A percentile compares a stretch with the other conserved stretches of the same genome.
These are phyloP conservation scores for Procambarus virginalis DNA, from an alignment of 1,140 invertebrate species.

Conservation along the genomic window DNA sequence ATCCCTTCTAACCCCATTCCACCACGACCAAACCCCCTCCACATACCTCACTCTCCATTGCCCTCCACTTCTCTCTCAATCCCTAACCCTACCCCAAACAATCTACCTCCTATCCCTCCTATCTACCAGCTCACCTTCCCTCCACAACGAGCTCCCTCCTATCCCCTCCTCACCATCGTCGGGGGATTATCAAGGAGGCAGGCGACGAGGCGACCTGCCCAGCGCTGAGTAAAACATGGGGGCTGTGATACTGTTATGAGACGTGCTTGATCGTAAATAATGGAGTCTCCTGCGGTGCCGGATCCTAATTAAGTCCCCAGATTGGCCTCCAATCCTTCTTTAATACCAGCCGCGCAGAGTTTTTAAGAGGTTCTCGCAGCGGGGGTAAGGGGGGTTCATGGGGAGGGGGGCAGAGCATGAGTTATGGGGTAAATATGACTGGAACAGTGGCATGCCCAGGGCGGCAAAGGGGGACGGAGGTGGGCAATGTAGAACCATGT, in stretches of 20 bases:
- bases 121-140: background rate
- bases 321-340: constrained; percentile 59
- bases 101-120: no score
- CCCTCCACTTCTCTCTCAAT: no score
- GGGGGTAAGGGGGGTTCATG: background rate
- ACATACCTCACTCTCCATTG: no score
- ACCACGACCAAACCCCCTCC: no score
- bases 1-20: no score
- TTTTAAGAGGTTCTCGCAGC: constrained; percentile 59
- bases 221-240: constrained; percentile 34
- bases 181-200: background rate
- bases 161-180: background rate
- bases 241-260: constrained; percentile 49
- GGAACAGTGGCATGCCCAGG: background rate
- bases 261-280: constrained; percentile 49
- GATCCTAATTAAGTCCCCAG: constrained; percentile 61
- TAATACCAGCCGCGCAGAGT: constrained; percentile 42
- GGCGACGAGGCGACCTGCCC: background rate
- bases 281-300: constrained; percentile 34
- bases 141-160: background rate
- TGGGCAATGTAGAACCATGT: no score
- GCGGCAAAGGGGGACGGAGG: background rate
- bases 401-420: constrained; percentile 13
- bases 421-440: constrained; percentile 38
- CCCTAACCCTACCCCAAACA: no score